Percentiles rank a stretch among this genome's conserved stretches.
Conservation (phyloP, 2,888 invertebrate genomes). For the Sturmia bella region DNA sequence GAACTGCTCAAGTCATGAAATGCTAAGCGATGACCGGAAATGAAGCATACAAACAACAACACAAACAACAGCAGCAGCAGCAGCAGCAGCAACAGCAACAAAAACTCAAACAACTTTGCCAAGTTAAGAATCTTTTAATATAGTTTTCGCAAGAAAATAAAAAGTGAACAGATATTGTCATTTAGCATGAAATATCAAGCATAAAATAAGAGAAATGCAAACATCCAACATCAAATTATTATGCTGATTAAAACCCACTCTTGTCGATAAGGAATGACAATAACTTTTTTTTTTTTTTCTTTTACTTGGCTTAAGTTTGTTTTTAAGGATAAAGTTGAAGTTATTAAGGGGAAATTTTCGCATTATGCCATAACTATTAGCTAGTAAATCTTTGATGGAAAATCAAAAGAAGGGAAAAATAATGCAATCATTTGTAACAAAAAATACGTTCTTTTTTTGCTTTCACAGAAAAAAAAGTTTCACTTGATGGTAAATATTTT, state of each 20-base stretch:
- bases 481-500: slow-evolving; percentile 35
- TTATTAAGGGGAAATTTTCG: slow-evolving; percentile 39
- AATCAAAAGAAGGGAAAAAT: slow-evolving; percentile 10
- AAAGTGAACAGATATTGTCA: slow-evolving; percentile 38
- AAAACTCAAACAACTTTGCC: slow-evolving; percentile 16
- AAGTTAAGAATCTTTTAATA: slow-evolving; percentile 50
- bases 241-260: slow-evolving; percentile 62
- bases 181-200: slow-evolving; percentile 56
- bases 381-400: slow-evolving; percentile 11
- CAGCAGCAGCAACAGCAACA: neutral
- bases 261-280: slow-evolving; percentile 62
- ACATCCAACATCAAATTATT: slow-evolving; percentile 50
- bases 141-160: slow-evolving; percentile 30
- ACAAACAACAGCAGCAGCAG: slow-evolving; percentile 1
- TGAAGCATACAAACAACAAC: slow-evolving; percentile 31
- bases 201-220: slow-evolving; percentile 21
- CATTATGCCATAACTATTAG: slow-evolving; percentile 42
- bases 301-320: slow-evolving; percentile 38
- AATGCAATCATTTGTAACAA: slow-evolving; percentile 28
- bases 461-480: slow-evolving; percentile 1
- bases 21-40: slow-evolving; percentile 60
- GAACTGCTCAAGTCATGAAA: slow-evolving; percentile 37
- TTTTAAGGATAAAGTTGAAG: slow-evolving; percentile 33
- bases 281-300: too few relatives aligned
- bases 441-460: neutral